These are phyloP conservation scores for Cremastobaeus sp. DNA, from an alignment of 2,888 invertebrate genomes.

Conservation along the genomic window DNA sequence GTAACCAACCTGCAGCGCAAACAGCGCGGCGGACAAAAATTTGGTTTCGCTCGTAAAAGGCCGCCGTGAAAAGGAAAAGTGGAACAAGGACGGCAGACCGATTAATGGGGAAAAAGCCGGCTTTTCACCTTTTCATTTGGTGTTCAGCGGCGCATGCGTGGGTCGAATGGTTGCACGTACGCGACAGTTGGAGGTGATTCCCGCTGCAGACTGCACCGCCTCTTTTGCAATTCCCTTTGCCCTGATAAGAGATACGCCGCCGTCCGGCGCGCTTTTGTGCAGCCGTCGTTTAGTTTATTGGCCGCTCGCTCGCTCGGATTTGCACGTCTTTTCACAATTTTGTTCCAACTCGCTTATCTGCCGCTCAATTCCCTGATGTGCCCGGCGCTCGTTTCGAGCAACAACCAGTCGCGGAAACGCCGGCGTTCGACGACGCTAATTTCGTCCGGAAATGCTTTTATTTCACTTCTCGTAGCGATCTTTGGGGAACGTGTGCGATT, in stretches of 20 bases:
- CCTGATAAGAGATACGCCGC: slow-evolving; percentile 10
- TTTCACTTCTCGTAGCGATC: too few relatives aligned
- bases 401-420: too few relatives aligned
- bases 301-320: slow-evolving; percentile 30
- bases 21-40: slow-evolving; percentile 13
- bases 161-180: slow-evolving; percentile 4
- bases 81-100: slow-evolving; percentile 31
- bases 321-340: slow-evolving; percentile 29
- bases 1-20: not conserved
- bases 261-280: slow-evolving; percentile 24
- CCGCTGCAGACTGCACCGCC: slow-evolving; percentile 12
- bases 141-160: slow-evolving; percentile 16
- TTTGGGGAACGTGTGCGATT: too few relatives aligned
- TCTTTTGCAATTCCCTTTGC: slow-evolving; percentile 51
- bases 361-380: slow-evolving; percentile 20
- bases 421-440: too few relatives aligned
- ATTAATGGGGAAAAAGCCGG: slow-evolving; percentile 17
- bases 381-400: not conserved
- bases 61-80: slow-evolving; percentile 17
- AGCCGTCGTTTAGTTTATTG: slow-evolving; percentile 34
- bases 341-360: slow-evolving; percentile 36
- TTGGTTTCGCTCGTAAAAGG: slow-evolving; percentile 11
- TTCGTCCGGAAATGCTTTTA: too few relatives aligned
- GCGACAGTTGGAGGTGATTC: slow-evolving; percentile 12
- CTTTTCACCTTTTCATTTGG: slow-evolving; percentile 34